A percentile compares a stretch with the other conserved stretches of the same genome.
phyloP scores from a whole-genome alignment of 2,113 vertebrate species.

The Pseudorhombus dupliciocellatus region DNA sequence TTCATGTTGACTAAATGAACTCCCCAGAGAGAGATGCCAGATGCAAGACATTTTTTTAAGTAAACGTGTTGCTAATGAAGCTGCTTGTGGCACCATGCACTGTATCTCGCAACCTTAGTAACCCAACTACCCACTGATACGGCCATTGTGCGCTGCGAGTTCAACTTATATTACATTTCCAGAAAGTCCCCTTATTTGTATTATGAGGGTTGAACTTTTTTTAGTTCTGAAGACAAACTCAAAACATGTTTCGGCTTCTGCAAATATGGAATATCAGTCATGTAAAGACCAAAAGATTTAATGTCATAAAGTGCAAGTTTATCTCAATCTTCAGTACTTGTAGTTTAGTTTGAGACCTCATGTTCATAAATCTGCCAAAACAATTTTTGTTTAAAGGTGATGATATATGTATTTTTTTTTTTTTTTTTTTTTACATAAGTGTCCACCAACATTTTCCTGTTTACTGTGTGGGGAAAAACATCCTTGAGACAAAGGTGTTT shows the following conservation, averaged over 20 bases:
- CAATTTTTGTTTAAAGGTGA: not conserved
- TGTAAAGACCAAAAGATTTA: not conserved
- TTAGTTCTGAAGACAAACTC: not conserved
- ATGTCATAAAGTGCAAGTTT: not conserved
- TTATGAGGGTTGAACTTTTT: not conserved
- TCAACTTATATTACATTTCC: constrained; percentile 10
- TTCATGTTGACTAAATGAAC: not conserved
- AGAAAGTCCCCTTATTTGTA: not conserved
- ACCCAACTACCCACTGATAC: not conserved
- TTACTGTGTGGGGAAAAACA: constrained; percentile 20
- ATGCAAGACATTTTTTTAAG: not conserved
- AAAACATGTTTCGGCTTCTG: constrained; percentile 1
- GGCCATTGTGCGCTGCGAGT: not conserved
- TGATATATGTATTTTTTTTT: constrained; percentile 28
- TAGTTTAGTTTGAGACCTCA: constrained; percentile 30
- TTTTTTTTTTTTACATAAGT: constrained; percentile 16
- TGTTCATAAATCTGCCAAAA: constrained; percentile 59
- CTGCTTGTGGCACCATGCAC: constrained; percentile 1
- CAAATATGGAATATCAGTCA: not conserved
- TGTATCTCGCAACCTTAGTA: constrained; percentile 12
- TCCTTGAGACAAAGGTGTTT: not conserved
- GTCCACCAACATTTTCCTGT: constrained; percentile 14
- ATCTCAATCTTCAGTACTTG: not conserved
- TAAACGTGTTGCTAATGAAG: constrained; percentile 14
- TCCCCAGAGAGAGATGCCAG: not conserved